A percentile compares a stretch with the other conserved stretches of the same genome.
Evolutionary conservation across 2,113 vertebrate species (phyloP).

Genomic region (Melanocharis versteri): DNA sequence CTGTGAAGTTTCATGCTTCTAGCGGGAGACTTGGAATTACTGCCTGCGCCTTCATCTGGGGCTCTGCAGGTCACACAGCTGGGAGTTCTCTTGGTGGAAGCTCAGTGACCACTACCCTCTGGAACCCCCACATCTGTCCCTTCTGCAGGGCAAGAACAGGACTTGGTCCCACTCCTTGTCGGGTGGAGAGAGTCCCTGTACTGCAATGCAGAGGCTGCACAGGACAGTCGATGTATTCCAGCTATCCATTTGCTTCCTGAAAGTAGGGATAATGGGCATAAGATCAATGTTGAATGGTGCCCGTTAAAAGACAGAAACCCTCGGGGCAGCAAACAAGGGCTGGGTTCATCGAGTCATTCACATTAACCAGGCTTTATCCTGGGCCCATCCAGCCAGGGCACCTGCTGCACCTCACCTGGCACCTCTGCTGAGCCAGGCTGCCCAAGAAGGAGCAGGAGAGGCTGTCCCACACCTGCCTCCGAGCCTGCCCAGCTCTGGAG

Average conservation of each 20-base stretch:
- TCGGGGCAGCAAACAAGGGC: not conserved
- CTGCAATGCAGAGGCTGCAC: not conserved
- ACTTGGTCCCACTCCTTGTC: not conserved
- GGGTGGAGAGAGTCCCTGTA: not conserved
- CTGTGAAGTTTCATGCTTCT: not conserved
- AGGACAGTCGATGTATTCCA: not conserved
- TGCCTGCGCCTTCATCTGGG: not conserved
- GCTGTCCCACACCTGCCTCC: not conserved
- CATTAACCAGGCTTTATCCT: not conserved
- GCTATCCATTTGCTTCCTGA: not conserved
- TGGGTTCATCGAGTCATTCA: not conserved
- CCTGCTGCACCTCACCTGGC: not conserved
- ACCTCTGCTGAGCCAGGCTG: not conserved
- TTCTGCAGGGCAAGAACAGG: not conserved
- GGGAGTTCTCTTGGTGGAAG: not conserved
- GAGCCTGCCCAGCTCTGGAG: not conserved
- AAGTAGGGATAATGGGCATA: accelerated
- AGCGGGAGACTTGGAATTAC: not conserved
- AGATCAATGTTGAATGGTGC: not conserved
- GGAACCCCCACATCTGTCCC: not conserved
- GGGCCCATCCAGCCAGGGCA: not conserved
- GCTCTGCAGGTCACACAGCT: not conserved
- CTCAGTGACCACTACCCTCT: accelerated
- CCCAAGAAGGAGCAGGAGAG: not conserved
- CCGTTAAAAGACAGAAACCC: not conserved